Conservation (phyloP, 2,888 invertebrate species). For the Apotomis capreana region DNA sequence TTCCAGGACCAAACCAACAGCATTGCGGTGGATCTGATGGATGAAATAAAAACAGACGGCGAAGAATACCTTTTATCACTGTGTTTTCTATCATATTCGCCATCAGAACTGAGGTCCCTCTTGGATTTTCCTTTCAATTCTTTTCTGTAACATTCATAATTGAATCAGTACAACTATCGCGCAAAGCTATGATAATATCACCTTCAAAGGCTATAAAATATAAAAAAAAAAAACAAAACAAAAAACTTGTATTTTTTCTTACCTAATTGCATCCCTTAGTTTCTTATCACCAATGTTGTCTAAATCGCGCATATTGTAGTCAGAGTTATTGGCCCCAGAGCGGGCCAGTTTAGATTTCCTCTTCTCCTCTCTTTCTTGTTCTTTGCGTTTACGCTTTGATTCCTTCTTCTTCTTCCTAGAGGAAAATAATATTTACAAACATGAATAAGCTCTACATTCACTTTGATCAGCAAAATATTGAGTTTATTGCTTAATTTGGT, state of each 20-base stretch:
- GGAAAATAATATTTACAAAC: conserved; percentile 29
- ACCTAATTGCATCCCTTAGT: conserved; percentile 87
- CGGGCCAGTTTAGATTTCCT: conserved; percentile 86
- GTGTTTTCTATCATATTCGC: conserved; percentile 80
- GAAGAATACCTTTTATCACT: conserved; percentile 72
- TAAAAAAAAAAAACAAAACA: neutral
- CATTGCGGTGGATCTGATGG: neutral
- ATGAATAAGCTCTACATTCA: neutral
- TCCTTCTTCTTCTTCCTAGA: conserved; percentile 87
- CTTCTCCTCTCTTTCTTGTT: conserved; percentile 87
- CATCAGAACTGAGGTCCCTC: conserved; percentile 78
- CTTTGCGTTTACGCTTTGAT: conserved; percentile 88
- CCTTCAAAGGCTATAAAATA: neutral
- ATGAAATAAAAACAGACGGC: conserved; percentile 9
- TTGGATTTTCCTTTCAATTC: conserved; percentile 78
- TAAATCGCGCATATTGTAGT: conserved; percentile 86
- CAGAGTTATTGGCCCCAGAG: conserved; percentile 75
- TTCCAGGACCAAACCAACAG: neutral
- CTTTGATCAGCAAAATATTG: too few relatives aligned
- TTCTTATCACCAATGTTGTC: conserved; percentile 86
- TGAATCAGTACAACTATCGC: conserved; percentile 4
- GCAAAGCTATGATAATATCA: neutral
- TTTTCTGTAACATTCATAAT: conserved; percentile 63
- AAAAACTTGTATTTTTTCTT: conserved; percentile 48
- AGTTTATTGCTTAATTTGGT: too few relatives aligned